phyloP scores from a whole-genome alignment of 2,113 vertebrate genomes.

The Clarias magur region DNA sequence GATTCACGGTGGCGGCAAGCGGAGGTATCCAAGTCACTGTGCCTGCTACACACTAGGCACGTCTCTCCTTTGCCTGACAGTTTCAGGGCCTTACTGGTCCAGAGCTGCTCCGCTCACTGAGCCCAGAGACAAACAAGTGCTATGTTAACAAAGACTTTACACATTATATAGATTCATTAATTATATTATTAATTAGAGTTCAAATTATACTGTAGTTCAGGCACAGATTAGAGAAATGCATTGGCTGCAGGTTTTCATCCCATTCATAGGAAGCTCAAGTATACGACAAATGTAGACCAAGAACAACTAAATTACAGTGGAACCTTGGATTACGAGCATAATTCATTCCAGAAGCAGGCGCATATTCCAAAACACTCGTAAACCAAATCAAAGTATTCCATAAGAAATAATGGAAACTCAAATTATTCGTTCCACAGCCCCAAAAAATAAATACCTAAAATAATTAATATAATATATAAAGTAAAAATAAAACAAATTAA shows the following conservation, averaged over 20 bases:
- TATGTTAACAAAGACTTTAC: background rate
- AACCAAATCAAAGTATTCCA: too few species aligned
- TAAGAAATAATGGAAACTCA: too few species aligned
- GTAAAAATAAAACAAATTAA: too few species aligned
- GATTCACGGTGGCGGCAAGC: slow-evolving; percentile 92
- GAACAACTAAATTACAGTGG: background rate
- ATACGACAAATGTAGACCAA: background rate
- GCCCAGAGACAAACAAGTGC: slow-evolving; percentile 1
- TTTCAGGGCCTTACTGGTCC: slow-evolving; percentile 64
- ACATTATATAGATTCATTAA: too few species aligned
- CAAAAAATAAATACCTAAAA: too few species aligned
- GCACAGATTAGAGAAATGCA: background rate
- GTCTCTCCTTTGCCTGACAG: slow-evolving; percentile 52
- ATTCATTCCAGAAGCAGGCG: too few species aligned
- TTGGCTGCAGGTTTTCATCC: background rate
- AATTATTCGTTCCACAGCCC: too few species aligned
- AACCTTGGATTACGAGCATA: too few species aligned
- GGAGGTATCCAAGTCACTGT: slow-evolving; percentile 85
- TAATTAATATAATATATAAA: too few species aligned
- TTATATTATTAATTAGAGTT: background rate
- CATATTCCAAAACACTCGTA: too few species aligned
- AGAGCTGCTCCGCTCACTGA: slow-evolving; percentile 37
- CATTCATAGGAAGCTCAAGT: background rate
- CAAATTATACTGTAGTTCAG: background rate
- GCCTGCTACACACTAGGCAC: slow-evolving; percentile 72